Evolutionary conservation across 1,140 invertebrate species (phyloP), one percentile per base, ranked within the genome.

Genomic region (Drosophila ironensis): DNA sequence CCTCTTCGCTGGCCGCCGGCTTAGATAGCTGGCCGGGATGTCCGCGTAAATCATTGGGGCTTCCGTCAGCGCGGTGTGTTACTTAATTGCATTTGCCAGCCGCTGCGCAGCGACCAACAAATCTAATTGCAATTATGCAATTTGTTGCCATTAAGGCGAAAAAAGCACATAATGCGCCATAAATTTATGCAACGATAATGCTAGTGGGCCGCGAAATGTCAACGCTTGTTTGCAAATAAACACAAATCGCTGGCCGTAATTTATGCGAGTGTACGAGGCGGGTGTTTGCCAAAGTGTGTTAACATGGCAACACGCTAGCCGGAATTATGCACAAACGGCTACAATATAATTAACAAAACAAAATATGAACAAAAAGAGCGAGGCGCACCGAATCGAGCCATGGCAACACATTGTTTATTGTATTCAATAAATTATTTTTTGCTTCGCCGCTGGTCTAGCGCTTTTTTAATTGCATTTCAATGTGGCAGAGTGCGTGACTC

Each of bases 101-200:
- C 42, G 6, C 56, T 30, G 51, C 52, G 7, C 46, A 37, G n/a
- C 25, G 40, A 41, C 33, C 53, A 54, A 70, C 70, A 74, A 84
- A 86, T 84, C 80, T 86, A 86, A 86, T 86, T 86, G 73, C 78
- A 86, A 86, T 84, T 84, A 84, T 81, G 51, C 77, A 82, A 82
- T 82, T 82, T 82, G 73, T 69, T 73, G 45, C 66, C 45, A 63
- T 63, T 64, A 51, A 20, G 33, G 28, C 54, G 57, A 60, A 71
- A 60, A 70, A 60, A 59, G 37, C 45, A 70, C 71, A 84, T 73
- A 82, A 73, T 82, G 57, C 64, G 51, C 50, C 40, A 66, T 73
- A 82, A 84, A 82, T 84, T 73, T 54, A 47, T 47, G 45, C 64
- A 52, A 47, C 41, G 30, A 82, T 73, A 84, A 77, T 84, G 50